phyloP scores from a whole-genome alignment of 37 sponge, comb jelly and placozoan genomes.

The Lycopodina hypogea region DNA sequence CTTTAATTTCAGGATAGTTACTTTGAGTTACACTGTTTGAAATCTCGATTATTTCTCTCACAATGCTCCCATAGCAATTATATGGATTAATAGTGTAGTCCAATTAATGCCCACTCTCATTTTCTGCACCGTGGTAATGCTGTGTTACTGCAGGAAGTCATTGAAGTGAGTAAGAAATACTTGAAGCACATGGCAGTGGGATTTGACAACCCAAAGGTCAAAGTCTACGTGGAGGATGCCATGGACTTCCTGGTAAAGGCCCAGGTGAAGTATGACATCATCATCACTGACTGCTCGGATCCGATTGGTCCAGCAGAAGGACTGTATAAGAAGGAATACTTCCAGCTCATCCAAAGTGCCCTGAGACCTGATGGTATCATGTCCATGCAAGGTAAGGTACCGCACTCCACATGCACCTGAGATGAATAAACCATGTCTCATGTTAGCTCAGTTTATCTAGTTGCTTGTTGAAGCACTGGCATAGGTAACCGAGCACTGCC shows the following conservation, averaged over 20 bases:
- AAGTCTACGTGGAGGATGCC: constrained; percentile 73
- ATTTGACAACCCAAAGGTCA: constrained; percentile 53
- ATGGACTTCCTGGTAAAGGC: constrained; percentile 47
- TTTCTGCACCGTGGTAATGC: neutral
- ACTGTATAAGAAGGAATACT: constrained; percentile 69
- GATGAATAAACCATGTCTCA: too few relatives aligned
- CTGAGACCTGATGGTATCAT: constrained; percentile 70
- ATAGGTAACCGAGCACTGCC: too few relatives aligned
- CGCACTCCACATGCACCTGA: too few relatives aligned
- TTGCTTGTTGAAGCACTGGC: too few relatives aligned
- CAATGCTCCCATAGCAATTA: too few relatives aligned
- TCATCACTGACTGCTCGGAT: constrained; percentile 89
- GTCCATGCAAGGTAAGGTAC: constrained; percentile 65
- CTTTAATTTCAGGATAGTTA: too few relatives aligned
- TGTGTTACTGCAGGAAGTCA: constrained; percentile 2
- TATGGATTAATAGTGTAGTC: too few relatives aligned
- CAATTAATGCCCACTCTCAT: too few relatives aligned
- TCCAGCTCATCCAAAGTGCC: constrained; percentile 63
- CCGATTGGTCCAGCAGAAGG: constrained; percentile 65
- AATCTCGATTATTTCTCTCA: too few relatives aligned
- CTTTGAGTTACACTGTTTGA: too few relatives aligned
- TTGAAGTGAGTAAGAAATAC: constrained; percentile 67
- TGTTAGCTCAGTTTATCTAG: too few relatives aligned
- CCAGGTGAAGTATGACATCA: constrained; percentile 73
- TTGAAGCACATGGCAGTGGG: constrained; percentile 63